Evolutionary conservation across 2,797 vertebrate species (phyloP), one percentile per base, ranked within the genome.

Genomic region (Sternarchorhynchus goeldii): DNA sequence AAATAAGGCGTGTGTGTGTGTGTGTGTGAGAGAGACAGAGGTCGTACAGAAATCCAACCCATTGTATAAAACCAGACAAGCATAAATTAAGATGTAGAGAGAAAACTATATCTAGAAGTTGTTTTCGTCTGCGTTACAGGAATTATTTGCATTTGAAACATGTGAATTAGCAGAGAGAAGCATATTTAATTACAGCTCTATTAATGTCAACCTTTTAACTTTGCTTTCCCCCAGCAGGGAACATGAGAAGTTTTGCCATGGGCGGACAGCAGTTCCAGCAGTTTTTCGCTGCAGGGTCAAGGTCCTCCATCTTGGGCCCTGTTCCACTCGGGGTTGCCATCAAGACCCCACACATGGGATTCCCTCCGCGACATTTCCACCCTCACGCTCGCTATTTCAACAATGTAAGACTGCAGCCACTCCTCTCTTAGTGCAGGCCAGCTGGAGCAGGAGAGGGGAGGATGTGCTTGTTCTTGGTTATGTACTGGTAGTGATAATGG

Each of bases 221-320:
- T 0, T 50, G 45, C 45, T 14, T 55, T 72, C 1, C 34, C n/a
- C 20, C 14, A 10, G 8, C 78, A 95, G 95, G 96, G 71, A 95
- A 93, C 87, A 92, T 99, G 88, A 93, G 95, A 36, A 85, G 91
- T 83, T 95, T 95, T 88, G 94, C 88, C 65, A 94, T 99, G 94
- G 93, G 92, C 0, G 93, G 94, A 7, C 93, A 94, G 86, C 96
- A 97, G 86, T 94, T 97, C 79, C 95, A 95, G 78, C 96, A 96
- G 87, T 98, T 97, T 88, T 98, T 97, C 55, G 81, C 95, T 3
- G 89, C 96, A 12, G 94, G 95, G 21, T 88, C 94, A 3, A 91
- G 95, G 81, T 94, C 95, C 21, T 99, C 97, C 74, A 92, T 98
- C 72, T 94, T 99, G 34, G 97, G 97, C 0, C 96, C 96, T 0